phyloP scores from a whole-genome alignment of 1,140 invertebrate genomes.

The Dendroctonus ponderosae region DNA sequence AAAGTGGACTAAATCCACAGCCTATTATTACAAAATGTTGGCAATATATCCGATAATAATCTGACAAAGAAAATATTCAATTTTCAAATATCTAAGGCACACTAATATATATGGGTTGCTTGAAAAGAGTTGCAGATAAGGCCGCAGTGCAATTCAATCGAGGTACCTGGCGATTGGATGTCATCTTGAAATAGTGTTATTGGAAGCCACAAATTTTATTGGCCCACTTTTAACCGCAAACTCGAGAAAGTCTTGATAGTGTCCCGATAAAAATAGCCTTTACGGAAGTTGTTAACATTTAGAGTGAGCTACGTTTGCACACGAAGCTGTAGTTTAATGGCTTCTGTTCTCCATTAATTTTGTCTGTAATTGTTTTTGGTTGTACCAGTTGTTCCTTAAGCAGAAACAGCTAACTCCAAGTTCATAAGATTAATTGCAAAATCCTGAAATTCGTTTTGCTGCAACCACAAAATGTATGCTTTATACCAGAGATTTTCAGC shows the following conservation, averaged over 20 bases:
- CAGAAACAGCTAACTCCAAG: too few relatives aligned
- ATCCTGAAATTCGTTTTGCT: too few relatives aligned
- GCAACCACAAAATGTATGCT: too few relatives aligned
- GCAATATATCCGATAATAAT: too few relatives aligned
- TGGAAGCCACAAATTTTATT: slow-evolving; percentile 20
- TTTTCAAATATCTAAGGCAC: too few relatives aligned
- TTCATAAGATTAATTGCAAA: too few relatives aligned
- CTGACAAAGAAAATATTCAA: too few relatives aligned
- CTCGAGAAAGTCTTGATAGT: slow-evolving; percentile 3
- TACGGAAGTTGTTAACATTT: slow-evolving; percentile 24
- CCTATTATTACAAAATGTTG: too few relatives aligned
- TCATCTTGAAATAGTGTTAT: slow-evolving; percentile 28
- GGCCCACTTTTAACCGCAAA: slow-evolving; percentile 20
- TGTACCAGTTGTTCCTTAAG: background rate
- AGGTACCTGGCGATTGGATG: slow-evolving; percentile 25
- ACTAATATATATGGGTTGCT: too few relatives aligned
- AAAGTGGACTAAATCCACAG: too few relatives aligned
- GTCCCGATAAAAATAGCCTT: slow-evolving; percentile 20
- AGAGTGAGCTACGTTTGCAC: slow-evolving; percentile 1
- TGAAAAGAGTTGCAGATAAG: slow-evolving; percentile 8
- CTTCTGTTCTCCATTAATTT: slow-evolving; percentile 3
- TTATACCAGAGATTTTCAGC: too few relatives aligned
- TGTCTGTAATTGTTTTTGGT: slow-evolving; percentile 7
- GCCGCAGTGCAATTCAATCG: slow-evolving; percentile 11
- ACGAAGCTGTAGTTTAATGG: slow-evolving; percentile 10